Conservation (phyloP, 2,113 vertebrate genomes). For the Rattus norvegicus region GRCr8 NC_086024.1:116873501-116874000, state of each 20-base stretch:
- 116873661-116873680: background rate
- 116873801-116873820: background rate
- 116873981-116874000: constrained; percentile 47
- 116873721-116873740: background rate
- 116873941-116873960: constrained; percentile 58
- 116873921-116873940: background rate
- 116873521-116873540: background rate
- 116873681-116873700: constrained; percentile 47
- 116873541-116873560: background rate
- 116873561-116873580: background rate
- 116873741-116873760: background rate
- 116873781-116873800: background rate
- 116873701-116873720: constrained; percentile 13
- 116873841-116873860: background rate
- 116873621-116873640: background rate
- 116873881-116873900: background rate
- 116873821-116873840: background rate
- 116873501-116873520: background rate
- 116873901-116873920: background rate
- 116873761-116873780: constrained; percentile 16
- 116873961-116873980: constrained; percentile 62
- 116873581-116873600: background rate
- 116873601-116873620: background rate
- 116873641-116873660: background rate
- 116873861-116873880: background rate